Evolutionary conservation across 2,888 invertebrate species (phyloP).

Genomic region (Drosophila subquinaria): DNA sequence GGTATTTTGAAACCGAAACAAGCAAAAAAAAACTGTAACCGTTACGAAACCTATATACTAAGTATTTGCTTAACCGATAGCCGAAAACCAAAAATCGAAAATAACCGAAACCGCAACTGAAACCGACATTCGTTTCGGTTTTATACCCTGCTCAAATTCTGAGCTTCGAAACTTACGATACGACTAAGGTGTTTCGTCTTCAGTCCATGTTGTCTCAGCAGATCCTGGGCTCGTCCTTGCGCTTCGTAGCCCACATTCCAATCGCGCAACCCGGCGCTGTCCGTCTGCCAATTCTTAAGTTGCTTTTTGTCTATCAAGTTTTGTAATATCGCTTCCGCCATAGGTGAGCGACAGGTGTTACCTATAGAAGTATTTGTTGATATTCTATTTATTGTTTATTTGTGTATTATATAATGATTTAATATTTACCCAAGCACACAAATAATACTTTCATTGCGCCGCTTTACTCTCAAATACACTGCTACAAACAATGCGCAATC

Average conservation of each 20-base stretch:
- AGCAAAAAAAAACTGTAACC: too few species aligned
- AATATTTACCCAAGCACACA: conserved; percentile 81
- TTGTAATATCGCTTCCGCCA: conserved; percentile 95
- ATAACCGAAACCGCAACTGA: too few species aligned
- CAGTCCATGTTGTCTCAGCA: conserved; percentile 88
- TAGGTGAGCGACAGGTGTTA: conserved; percentile 97
- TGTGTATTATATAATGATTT: neutral
- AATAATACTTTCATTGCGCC: conserved; percentile 77
- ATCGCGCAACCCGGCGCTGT: conserved; percentile 94
- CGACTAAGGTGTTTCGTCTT: conserved; percentile 88
- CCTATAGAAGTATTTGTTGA: conserved; percentile 86
- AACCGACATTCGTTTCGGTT: too few species aligned
- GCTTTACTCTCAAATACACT: neutral
- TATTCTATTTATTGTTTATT: neutral
- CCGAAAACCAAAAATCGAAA: too few species aligned
- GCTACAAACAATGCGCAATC: neutral
- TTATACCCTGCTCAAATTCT: too few species aligned
- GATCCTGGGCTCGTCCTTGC: conserved; percentile 88
- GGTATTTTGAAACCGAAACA: too few species aligned
- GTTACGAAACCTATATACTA: too few species aligned
- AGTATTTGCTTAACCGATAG: too few species aligned
- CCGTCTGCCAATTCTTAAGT: conserved; percentile 90
- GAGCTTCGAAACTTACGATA: conserved; percentile 79
- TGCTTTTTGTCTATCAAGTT: conserved; percentile 80
- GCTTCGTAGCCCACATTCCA: conserved; percentile 94